These are phyloP conservation scores for Sturmia bella DNA, from an alignment of 2,888 invertebrate genomes.

Conservation along the genomic window DNA sequence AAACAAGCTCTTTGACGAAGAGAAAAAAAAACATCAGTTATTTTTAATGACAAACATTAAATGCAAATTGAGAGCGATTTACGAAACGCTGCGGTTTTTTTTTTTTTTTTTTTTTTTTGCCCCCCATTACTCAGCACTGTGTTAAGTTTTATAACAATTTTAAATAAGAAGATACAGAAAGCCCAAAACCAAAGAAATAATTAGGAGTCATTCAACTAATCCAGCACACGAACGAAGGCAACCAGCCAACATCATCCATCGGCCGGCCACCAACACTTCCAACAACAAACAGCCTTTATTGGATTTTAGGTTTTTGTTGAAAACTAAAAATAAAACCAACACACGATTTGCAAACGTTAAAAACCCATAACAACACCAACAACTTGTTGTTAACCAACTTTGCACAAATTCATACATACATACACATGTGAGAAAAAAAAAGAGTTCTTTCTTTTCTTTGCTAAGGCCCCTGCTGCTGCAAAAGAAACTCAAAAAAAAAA, in stretches of 20 bases:
- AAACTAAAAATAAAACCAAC: conserved; percentile 39
- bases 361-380: conserved; percentile 38
- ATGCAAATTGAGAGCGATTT: conserved; percentile 5
- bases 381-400: conserved; percentile 54
- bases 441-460: conserved; percentile 46
- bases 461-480: background rate
- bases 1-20: conserved; percentile 27
- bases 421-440: background rate
- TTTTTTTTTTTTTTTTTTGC: conserved; percentile 2
- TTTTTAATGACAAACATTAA: conserved; percentile 5
- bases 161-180: conserved; percentile 23
- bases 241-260: conserved; percentile 19
- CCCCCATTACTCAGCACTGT: conserved; percentile 10
- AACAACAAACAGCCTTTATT: conserved; percentile 34
- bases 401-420: conserved; percentile 19
- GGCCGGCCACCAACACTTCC: background rate
- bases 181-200: conserved; percentile 40
- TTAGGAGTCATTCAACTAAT: conserved; percentile 51
- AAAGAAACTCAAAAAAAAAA: conserved; percentile 44
- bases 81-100: conserved; percentile 3
- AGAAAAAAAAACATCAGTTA: conserved; percentile 11
- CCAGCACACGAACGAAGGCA: conserved; percentile 22
- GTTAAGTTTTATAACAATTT: conserved; percentile 19
- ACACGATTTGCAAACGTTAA: conserved; percentile 41
- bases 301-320: conserved; percentile 16